Evolutionary conservation across 2,113 vertebrate species (phyloP), one percentile per base, ranked within the genome.

Genomic region (Nicator chloris): DNA sequence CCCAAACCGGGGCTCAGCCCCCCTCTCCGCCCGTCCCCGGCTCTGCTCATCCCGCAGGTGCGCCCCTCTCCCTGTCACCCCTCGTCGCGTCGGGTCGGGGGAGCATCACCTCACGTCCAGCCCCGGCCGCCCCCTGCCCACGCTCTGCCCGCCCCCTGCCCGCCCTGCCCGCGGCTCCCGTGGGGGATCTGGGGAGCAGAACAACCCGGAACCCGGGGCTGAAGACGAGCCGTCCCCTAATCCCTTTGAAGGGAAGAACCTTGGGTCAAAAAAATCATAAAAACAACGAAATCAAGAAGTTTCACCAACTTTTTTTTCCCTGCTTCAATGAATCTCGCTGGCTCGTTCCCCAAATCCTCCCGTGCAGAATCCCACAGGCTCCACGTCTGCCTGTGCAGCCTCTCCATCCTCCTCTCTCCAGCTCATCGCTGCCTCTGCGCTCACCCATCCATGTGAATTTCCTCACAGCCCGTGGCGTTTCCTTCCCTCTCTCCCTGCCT

Each of bases 401-500:
- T 18, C 53, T 54, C 14, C 76, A 7, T 2, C 45, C 68, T 40
- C 47, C 57, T 31, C 39, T 16, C 40, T 21, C 24, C 86, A 31
- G 28, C 69, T 33, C 30, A 0, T 2, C 5, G 1, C 86, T 42
- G n/a, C 28, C 78, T 5, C 6, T 42, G n/a, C 86, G 1, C 24
- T 53, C 47, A 2, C 40, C 44, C 56, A 4, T 28, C 59, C 35
- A 0, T 3, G 13, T 0, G 12, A 9, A 18, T 71, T n/a, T 63
- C 56, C 72, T 33, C 22, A 0, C 75, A n/a, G 63, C 51, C 42
- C 20, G 1, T 0, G 21, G 16, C 2, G 1, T 40, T 65, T 35
- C 45, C 35, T 13, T 22, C 35, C 72, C 44, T 24, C 71, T 19
- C 33, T 76, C 63, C 37, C 27, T 11, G 6, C n/a, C 60, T 8